phyloP scores from a whole-genome alignment of 2,113 vertebrate genomes.

The Carettochelys insculpta region DNA sequence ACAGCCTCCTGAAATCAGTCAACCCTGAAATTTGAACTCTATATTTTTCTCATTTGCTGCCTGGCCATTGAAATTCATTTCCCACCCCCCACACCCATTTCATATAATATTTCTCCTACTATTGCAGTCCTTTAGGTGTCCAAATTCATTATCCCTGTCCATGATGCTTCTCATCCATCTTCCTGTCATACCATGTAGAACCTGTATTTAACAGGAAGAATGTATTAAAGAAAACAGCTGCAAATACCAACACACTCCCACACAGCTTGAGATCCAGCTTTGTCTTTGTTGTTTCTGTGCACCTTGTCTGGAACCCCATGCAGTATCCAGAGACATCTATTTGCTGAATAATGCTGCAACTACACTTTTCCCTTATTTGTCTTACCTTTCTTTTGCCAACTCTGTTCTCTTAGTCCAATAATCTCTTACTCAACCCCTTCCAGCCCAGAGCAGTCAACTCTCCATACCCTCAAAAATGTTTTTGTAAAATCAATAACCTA shows the following conservation, averaged over 20 bases:
- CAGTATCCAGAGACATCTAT: accelerated
- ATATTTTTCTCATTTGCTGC: conserved; percentile 10
- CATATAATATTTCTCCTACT: accelerated
- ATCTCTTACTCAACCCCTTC: neutral
- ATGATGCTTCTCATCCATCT: neutral
- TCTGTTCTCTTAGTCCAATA: neutral
- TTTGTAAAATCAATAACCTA: accelerated
- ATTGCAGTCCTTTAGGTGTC: too few relatives aligned
- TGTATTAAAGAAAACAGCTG: accelerated
- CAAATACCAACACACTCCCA: accelerated
- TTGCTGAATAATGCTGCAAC: neutral
- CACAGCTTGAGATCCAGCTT: neutral
- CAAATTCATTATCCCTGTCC: too few relatives aligned
- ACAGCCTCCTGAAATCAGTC: neutral
- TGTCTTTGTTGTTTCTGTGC: accelerated
- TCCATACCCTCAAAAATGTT: neutral
- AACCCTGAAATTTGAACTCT: conserved; percentile 53
- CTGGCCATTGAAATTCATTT: neutral
- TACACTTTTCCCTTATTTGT: neutral
- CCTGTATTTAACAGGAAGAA: neutral
- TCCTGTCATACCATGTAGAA: neutral
- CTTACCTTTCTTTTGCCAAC: neutral
- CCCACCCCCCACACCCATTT: accelerated
- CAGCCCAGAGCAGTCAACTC: neutral
- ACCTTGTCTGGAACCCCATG: neutral